phyloP scores from a whole-genome alignment of 37 sponge, comb jelly and placozoan genomes.

The Corticium candelabrum region DNA sequence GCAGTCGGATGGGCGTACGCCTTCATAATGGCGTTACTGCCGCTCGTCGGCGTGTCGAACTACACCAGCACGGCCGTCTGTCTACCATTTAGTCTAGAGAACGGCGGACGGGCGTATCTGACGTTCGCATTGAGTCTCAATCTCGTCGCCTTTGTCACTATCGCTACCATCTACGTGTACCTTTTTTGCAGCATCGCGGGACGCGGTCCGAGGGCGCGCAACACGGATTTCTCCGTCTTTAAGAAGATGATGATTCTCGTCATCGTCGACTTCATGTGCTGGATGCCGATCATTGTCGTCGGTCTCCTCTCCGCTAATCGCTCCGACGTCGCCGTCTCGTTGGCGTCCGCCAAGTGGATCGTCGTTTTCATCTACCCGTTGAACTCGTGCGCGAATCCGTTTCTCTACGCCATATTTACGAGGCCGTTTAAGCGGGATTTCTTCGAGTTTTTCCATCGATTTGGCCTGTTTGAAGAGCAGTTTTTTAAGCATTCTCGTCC shows the following conservation, averaged over 20 bases:
- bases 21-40: conserved; percentile 30
- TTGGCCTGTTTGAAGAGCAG: not conserved
- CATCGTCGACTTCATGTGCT: conserved; percentile 54
- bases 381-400: conserved; percentile 76
- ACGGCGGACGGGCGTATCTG: conserved; percentile 38
- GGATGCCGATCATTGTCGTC: conserved; percentile 60
- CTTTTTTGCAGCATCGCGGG: not conserved
- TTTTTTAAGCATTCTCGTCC: no score
- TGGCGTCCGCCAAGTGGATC: conserved; percentile 40
- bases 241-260: conserved; percentile 37
- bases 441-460: not conserved
- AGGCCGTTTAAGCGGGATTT: conserved; percentile 29
- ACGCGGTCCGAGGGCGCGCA: not conserved
- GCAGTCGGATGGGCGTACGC: conserved; percentile 43
- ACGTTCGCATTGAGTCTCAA: conserved; percentile 31
- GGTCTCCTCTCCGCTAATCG: conserved; percentile 16
- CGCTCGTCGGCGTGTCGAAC: conserved; percentile 44
- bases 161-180: conserved; percentile 6
- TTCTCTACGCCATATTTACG: conserved; percentile 71
- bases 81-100: conserved; percentile 37
- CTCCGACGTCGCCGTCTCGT: not conserved
- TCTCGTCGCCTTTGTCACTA: conserved; percentile 33
- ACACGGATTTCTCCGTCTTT: not conserved
- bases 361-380: conserved; percentile 65
- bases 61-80: conserved; percentile 46